phyloP scores from a whole-genome alignment of 2,888 invertebrate species.

The Lepidochitona cinerea region DNA sequence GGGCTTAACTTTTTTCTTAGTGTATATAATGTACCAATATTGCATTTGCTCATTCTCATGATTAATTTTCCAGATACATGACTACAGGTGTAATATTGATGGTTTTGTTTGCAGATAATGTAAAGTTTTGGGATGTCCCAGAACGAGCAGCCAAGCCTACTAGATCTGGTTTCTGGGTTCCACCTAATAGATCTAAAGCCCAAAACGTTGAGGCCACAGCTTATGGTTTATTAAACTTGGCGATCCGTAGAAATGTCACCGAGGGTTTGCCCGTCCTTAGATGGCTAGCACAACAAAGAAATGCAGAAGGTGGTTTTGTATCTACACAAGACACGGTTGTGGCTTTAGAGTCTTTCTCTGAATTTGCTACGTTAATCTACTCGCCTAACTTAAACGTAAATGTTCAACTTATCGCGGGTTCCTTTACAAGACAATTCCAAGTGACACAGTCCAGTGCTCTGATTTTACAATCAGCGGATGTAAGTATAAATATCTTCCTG shows the following conservation, averaged over 20 bases:
- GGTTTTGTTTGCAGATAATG: background rate
- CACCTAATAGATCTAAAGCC: constrained; percentile 49
- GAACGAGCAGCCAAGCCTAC: background rate
- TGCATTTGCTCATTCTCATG: too few relatives aligned
- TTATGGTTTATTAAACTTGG: constrained; percentile 66
- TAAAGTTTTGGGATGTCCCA: background rate
- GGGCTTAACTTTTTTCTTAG: too few relatives aligned
- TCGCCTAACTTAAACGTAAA: constrained; percentile 48
- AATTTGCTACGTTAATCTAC: constrained; percentile 59
- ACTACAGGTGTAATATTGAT: too few relatives aligned
- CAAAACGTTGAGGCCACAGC: constrained; percentile 67
- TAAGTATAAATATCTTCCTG: too few relatives aligned
- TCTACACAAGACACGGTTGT: constrained; percentile 72
- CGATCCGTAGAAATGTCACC: constrained; percentile 41
- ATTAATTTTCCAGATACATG: too few relatives aligned
- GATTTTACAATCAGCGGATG: constrained; percentile 63
- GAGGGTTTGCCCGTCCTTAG: constrained; percentile 60
- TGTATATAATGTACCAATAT: too few relatives aligned
- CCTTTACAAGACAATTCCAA: constrained; percentile 41
- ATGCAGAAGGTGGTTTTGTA: constrained; percentile 66
- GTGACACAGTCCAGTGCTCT: constrained; percentile 62
- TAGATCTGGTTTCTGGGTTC: constrained; percentile 34
- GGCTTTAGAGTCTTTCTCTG: constrained; percentile 69
- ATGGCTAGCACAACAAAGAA: constrained; percentile 66
- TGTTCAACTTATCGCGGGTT: constrained; percentile 40